Conservation (phyloP, 2,797 vertebrate species). For the Falco cherrug region DNA sequence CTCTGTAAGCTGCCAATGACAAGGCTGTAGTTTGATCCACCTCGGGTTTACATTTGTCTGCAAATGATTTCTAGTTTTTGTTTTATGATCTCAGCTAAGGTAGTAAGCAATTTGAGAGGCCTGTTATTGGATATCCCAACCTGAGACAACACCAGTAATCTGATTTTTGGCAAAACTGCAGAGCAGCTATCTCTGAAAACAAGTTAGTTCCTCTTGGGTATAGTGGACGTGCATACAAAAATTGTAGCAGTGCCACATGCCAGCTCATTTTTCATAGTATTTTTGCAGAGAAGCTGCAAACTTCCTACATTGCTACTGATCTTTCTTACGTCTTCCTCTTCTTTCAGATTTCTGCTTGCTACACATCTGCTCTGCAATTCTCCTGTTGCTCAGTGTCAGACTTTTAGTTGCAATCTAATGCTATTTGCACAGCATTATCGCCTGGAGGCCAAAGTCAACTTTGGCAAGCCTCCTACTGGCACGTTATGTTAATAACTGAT, state of each 20-base stretch:
- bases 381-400: not conserved
- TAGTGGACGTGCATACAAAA: not conserved
- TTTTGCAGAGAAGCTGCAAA: not conserved
- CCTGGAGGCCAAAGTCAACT: not conserved
- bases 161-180: not conserved
- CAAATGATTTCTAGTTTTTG: not conserved
- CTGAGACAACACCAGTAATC: not conserved
- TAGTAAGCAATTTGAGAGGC: not conserved
- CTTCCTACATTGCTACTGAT: not conserved
- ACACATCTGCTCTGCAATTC: not conserved
- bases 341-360: not conserved
- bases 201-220: not conserved
- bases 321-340: not conserved
- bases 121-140: not conserved
- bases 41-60: not conserved
- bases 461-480: conserved; percentile 48
- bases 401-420: conserved; percentile 46
- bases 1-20: not conserved
- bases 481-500: conserved; percentile 29
- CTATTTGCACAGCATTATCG: conserved; percentile 38
- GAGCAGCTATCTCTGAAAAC: not conserved
- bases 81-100: not conserved
- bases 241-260: not conserved
- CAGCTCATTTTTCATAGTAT: not conserved
- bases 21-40: not conserved